Conservation (phyloP, 2,113 vertebrate genomes). For the Maccullochella peelii region DNA sequence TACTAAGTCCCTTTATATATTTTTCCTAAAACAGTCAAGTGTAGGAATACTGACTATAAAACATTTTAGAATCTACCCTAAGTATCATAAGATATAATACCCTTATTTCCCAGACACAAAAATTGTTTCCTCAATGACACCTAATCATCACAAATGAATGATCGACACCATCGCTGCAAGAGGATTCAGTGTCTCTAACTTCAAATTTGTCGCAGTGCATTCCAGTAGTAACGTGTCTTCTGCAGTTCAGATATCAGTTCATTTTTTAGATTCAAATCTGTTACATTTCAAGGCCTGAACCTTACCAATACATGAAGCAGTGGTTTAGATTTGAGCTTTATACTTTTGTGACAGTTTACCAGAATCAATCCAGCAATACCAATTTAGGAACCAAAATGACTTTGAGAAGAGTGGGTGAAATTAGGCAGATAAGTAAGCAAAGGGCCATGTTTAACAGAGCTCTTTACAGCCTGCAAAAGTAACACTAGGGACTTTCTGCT, state of each 20-base stretch:
- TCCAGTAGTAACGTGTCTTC: neutral
- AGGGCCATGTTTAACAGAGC: neutral
- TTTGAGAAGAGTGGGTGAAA: neutral
- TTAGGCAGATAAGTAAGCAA: neutral
- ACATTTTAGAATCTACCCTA: neutral
- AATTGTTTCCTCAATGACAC: neutral
- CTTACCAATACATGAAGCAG: neutral
- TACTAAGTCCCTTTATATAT: neutral
- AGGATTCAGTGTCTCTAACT: neutral
- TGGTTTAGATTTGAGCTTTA: neutral
- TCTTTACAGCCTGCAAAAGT: neutral
- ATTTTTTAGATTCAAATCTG: neutral
- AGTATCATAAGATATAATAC: neutral
- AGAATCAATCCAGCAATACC: neutral
- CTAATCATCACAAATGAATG: neutral
- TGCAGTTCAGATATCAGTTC: neutral
- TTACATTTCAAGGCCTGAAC: neutral
- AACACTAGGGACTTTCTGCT: neutral
- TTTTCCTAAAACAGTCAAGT: neutral
- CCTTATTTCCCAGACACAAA: neutral
- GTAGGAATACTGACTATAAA: too few species aligned
- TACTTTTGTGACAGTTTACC: neutral
- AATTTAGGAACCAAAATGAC: neutral
- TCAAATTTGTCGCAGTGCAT: neutral
- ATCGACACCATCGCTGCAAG: neutral